Conservation (phyloP, 2,888 invertebrate genomes). For the Oasisia sp. region DNA sequence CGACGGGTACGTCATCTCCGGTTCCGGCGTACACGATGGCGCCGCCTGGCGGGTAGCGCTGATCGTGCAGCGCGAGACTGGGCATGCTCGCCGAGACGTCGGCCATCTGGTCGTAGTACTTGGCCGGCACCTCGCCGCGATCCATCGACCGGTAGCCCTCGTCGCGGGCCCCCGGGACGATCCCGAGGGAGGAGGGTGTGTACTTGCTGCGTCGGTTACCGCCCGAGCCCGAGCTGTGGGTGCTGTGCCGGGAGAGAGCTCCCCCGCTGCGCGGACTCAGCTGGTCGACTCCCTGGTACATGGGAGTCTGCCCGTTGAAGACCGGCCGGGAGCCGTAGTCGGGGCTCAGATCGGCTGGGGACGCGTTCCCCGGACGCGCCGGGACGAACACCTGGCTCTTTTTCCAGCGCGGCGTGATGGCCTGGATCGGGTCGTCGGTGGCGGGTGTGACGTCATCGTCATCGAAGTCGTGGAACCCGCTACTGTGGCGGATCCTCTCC, state of each 20-base stretch:
- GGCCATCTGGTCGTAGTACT: background rate
- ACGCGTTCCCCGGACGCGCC: background rate
- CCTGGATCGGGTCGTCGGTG: background rate
- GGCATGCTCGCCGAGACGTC: background rate
- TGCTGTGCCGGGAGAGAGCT: background rate
- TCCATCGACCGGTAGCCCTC: background rate
- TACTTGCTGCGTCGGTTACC: background rate
- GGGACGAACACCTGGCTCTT: background rate
- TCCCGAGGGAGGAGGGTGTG: background rate
- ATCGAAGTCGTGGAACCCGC: background rate
- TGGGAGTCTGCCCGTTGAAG: background rate
- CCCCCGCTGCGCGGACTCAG: background rate
- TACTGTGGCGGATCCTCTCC: background rate
- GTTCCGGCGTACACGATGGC: conserved; percentile 14
- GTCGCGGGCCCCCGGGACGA: background rate
- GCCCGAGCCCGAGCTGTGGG: background rate
- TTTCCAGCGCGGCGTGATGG: background rate
- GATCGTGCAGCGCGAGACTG: background rate
- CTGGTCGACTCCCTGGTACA: background rate
- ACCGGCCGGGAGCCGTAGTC: background rate
- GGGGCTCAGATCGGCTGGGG: background rate
- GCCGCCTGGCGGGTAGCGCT: background rate
- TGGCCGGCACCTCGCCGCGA: background rate
- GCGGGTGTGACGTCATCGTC: background rate
- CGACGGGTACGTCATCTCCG: conserved; percentile 19